phyloP scores from a whole-genome alignment of 2,888 invertebrate species.

The Ariolimax columbianus region DNA sequence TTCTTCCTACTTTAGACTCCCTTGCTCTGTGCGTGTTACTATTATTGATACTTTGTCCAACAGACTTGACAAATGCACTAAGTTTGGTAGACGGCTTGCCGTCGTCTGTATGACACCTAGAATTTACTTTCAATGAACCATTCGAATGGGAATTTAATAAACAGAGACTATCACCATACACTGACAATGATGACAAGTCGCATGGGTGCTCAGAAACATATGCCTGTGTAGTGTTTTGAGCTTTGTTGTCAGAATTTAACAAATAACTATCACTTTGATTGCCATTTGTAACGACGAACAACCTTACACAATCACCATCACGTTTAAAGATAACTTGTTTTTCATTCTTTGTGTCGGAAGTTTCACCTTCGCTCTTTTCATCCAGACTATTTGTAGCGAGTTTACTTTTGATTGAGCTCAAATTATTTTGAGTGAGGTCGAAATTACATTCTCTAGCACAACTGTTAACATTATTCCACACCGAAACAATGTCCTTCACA shows the following conservation, averaged over 20 bases:
- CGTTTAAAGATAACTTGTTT: constrained; percentile 34
- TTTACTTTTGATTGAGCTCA: not conserved
- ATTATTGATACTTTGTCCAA: not conserved
- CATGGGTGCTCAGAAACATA: not conserved
- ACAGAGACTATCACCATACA: not conserved
- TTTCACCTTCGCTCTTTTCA: not conserved
- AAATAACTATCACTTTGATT: not conserved
- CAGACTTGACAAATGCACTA: not conserved
- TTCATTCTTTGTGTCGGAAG: not conserved
- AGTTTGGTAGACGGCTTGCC: not conserved
- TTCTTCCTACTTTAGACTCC: not conserved
- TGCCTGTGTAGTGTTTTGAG: not conserved
- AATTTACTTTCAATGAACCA: not conserved
- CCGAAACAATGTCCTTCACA: constrained; percentile 23
- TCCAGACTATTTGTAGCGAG: not conserved
- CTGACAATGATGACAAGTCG: not conserved
- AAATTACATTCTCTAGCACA: not conserved
- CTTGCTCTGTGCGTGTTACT: not conserved
- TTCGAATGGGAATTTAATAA: not conserved
- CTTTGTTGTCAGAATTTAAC: not conserved
- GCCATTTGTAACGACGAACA: constrained; percentile 6
- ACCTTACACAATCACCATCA: constrained; percentile 31
- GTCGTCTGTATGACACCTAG: not conserved
- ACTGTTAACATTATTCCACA: not conserved
- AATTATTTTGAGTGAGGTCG: no score